Percentiles rank a stretch among this genome's conserved stretches.
These are phyloP conservation scores for Echeneis naucrates DNA, from an alignment of 2,797 vertebrate genomes.

Conservation along the genomic window DNA sequence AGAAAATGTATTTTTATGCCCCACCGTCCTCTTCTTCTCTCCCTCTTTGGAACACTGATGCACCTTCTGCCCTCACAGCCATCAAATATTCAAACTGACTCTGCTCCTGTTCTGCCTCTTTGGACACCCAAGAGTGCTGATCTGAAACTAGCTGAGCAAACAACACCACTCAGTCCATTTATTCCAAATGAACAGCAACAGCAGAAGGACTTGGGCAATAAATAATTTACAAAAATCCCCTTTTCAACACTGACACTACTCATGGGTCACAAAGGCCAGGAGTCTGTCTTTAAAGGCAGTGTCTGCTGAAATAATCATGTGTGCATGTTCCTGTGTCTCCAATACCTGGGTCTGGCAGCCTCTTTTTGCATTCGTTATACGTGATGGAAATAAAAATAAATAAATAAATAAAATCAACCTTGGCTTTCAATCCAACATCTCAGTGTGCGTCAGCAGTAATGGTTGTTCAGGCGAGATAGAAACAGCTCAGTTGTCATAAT, in stretches of 20 bases:
- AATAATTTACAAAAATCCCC: conserved; percentile 53
- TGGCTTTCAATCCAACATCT: too few relatives aligned
- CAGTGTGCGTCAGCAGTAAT: too few relatives aligned
- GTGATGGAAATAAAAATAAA: too few relatives aligned
- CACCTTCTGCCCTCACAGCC: conserved; percentile 15
- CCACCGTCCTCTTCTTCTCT: not conserved
- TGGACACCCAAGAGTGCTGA: conserved; percentile 47
- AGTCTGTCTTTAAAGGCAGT: not conserved
- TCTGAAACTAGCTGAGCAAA: conserved; percentile 42
- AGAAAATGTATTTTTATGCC: not conserved
- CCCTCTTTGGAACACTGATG: conserved; percentile 19
- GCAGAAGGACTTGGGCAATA: conserved; percentile 17
- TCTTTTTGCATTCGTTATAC: too few relatives aligned
- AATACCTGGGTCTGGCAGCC: not conserved
- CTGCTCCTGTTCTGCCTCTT: conserved; percentile 34
- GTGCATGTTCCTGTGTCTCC: not conserved
- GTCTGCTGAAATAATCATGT: conserved; percentile 28
- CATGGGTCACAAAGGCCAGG: not conserved
- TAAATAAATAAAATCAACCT: too few relatives aligned
- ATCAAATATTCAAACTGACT: conserved; percentile 67
- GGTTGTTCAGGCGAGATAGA: too few relatives aligned
- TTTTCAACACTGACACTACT: conserved; percentile 34
- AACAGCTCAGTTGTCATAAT: too few relatives aligned
- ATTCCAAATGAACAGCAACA: conserved; percentile 39
- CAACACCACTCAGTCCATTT: conserved; percentile 33